phyloP scores from a whole-genome alignment of 2,113 vertebrate genomes.

The Peromyscus californicus region DNA sequence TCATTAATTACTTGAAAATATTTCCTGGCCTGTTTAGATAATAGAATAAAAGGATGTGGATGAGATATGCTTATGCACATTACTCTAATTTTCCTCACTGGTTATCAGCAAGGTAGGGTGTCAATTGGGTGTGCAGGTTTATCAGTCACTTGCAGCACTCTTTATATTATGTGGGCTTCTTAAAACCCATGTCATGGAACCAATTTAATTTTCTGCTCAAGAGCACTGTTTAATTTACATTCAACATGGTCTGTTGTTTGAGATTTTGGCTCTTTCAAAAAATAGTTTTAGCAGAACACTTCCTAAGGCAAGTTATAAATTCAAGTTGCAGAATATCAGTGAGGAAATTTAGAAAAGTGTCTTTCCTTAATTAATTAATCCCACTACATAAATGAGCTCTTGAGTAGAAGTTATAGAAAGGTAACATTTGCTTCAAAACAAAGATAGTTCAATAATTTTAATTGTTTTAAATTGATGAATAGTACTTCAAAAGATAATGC shows the following conservation, averaged over 20 bases:
- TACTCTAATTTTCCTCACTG: conserved; percentile 55
- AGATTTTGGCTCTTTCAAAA: conserved; percentile 67
- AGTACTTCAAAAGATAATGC: background rate
- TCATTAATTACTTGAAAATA: conserved; percentile 62
- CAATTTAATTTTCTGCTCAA: conserved; percentile 80
- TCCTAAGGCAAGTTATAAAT: conserved; percentile 65
- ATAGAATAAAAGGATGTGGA: conserved; percentile 60
- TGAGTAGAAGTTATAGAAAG: conserved; percentile 47
- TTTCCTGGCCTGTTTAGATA: conserved; percentile 64
- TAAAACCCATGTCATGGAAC: conserved; percentile 77
- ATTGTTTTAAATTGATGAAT: conserved; percentile 19
- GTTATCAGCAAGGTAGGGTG: conserved; percentile 45
- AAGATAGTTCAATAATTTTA: conserved; percentile 63
- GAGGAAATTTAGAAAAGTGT: conserved; percentile 47
- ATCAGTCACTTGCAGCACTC: conserved; percentile 77
- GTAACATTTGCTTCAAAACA: conserved; percentile 41
- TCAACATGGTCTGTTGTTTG: conserved; percentile 60
- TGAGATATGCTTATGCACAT: conserved; percentile 1
- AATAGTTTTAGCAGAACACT: conserved; percentile 63
- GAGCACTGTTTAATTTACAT: conserved; percentile 77
- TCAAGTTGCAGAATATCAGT: conserved; percentile 49
- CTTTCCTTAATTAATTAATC: conserved; percentile 58
- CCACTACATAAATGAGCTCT: conserved; percentile 13
- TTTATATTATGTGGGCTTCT: conserved; percentile 67
- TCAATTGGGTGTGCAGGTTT: conserved; percentile 59